Evolutionary conservation across 23 tunicate genomes (phyloP), one percentile per base, ranked within the genome.

Genomic region (Styela clava): DNA sequence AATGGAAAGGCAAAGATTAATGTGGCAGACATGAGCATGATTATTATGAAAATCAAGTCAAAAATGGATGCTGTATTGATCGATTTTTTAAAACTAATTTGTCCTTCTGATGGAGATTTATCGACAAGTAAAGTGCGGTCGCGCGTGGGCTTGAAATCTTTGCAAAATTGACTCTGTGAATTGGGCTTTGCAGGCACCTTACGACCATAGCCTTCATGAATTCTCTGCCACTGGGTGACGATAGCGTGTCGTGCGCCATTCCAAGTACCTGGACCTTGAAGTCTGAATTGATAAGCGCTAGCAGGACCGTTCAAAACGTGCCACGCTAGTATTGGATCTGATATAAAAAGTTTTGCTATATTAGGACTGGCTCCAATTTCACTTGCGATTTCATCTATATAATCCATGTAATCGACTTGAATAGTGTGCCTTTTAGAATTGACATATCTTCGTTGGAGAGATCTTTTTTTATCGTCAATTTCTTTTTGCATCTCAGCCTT

Each of bases 371-470:
- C 95, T 33, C 85, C 86, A 0, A 90, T 81, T 78, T 85, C 80
- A 27, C 61, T 79, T 32, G 95, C 95, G 2, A 90, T 64, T 33
- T 69, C 68, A 69, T 90, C 95, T 86, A 90, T 90, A 79, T 85
- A 90, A 0, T 62, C 52, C 74, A 90, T 73, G 65, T 90, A 90
- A 61, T 90, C 88, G 33, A 90, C 95, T 83, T 89, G 85, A 18
- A 85, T 62, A n/a, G 95, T 89, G 31, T 89, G 95, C 7, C 95
- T 3, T 9, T 52, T 84, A 28, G 85, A 64, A 20, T 80, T 51
- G 34, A 85, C 80, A 52, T 69, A 89, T 16, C 64, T 64, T 31
- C 63, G 31, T n/a, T 29, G 30, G 51, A 70, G 63, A 33, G 32
- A 24, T 2, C 24, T 21, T 7, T 72, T 29, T 18, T 37, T 35